These are phyloP conservation scores for Siniperca knerii DNA, from an alignment of 2,113 vertebrate genomes.

Conservation along the genomic window DNA sequence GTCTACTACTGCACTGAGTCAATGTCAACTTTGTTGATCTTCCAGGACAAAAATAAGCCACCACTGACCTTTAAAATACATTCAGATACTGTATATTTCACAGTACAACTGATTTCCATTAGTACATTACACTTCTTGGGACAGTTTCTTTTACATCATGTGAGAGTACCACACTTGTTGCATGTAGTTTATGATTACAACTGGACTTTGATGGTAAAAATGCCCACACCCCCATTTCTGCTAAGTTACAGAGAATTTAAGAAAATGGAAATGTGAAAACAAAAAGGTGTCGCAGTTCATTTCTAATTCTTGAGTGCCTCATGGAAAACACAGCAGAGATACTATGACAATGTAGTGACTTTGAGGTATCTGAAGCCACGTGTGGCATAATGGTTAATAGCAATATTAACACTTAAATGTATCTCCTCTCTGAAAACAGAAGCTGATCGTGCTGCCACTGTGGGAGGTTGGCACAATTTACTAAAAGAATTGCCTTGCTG, in stretches of 20 bases:
- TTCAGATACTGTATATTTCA: constrained; percentile 68
- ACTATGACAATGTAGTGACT: constrained; percentile 22
- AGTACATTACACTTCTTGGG: constrained; percentile 34
- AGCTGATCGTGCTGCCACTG: not conserved
- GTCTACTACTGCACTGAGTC: not conserved
- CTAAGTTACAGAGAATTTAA: constrained; percentile 6
- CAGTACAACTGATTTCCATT: constrained; percentile 55
- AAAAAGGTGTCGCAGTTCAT: constrained; percentile 14
- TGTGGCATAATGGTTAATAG: constrained; percentile 20
- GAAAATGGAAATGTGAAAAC: not conserved
- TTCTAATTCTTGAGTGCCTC: not conserved
- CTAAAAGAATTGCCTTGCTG: not conserved
- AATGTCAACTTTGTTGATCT: not conserved
- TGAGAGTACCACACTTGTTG: constrained; percentile 11
- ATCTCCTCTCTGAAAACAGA: constrained; percentile 2
- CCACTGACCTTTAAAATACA: constrained; percentile 45
- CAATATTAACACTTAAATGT: not conserved
- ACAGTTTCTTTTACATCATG: constrained; percentile 45
- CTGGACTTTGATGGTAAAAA: constrained; percentile 20
- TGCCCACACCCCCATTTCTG: not conserved
- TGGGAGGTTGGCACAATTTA: not conserved
- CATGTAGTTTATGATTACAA: constrained; percentile 20
- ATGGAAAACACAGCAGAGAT: constrained; percentile 19
- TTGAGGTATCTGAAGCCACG: constrained; percentile 50
- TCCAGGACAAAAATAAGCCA: constrained; percentile 1